Conservation (phyloP, 1,140 invertebrate species). For the Physella acuta region DNA sequence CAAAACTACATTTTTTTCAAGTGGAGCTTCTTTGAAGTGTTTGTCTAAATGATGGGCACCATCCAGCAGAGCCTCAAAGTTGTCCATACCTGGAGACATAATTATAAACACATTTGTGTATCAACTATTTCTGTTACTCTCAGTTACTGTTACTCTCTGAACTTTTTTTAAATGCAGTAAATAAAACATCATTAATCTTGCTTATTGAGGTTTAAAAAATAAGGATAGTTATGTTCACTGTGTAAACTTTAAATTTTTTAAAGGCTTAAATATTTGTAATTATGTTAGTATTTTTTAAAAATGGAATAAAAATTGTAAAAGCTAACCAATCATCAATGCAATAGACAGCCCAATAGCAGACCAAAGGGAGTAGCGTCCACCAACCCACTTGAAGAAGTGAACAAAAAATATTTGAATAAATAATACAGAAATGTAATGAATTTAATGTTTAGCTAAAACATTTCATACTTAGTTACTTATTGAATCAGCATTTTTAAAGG, state of each 20-base stretch:
- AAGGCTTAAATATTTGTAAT: no score
- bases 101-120: conserved; percentile 1
- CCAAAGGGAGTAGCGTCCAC: conserved; percentile 96
- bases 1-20: conserved; percentile 85
- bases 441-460: not conserved
- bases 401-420: conserved; percentile 2
- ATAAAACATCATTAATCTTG: no score
- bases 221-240: no score
- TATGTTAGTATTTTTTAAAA: no score
- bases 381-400: conserved; percentile 77
- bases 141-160: not conserved
- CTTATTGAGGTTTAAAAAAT: no score
- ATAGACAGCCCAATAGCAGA: conserved; percentile 98
- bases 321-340: conserved; percentile 80
- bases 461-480: no score
- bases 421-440: not conserved
- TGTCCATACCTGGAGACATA: conserved; percentile 73
- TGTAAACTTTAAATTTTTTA: no score
- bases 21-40: conserved; percentile 83
- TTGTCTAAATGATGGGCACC: conserved; percentile 94
- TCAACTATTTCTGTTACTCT: not conserved
- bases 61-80: conserved; percentile 88
- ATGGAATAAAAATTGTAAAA: no score
- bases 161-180: not conserved
- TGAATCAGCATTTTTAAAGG: no score